phyloP scores from a whole-genome alignment of 2,797 vertebrate species.

The Siniperca obscura region DNA sequence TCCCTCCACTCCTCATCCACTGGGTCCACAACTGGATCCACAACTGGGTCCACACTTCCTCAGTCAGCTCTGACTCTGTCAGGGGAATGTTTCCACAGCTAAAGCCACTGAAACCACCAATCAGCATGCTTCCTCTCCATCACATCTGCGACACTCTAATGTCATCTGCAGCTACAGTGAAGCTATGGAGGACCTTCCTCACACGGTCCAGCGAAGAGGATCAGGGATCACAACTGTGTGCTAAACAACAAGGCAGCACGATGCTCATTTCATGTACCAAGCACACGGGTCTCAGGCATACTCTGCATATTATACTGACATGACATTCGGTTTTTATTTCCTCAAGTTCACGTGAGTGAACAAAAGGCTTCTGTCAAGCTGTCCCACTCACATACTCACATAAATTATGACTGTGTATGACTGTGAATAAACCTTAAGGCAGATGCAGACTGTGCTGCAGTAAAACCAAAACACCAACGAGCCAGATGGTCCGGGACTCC shows the following conservation, averaged over 20 bases:
- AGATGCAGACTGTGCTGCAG: slow-evolving; percentile 12
- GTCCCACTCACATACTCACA: neutral
- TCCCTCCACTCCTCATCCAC: no score
- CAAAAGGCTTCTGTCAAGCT: no score
- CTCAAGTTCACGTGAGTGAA: neutral
- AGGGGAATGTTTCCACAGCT: neutral
- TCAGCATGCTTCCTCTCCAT: neutral
- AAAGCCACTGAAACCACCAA: neutral
- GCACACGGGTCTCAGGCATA: neutral
- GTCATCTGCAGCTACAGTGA: neutral
- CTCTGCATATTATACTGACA: neutral
- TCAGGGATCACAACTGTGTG: slow-evolving; percentile 53
- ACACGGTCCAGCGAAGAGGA: no score
- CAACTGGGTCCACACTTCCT: no score
- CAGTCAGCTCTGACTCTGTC: no score
- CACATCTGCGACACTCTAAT: neutral
- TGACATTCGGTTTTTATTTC: neutral
- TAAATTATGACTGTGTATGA: neutral
- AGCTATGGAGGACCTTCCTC: no score
- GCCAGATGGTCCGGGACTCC: slow-evolving; percentile 51
- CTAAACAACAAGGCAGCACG: slow-evolving; percentile 1
- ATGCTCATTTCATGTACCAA: neutral
- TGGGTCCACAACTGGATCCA: no score
- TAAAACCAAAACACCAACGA: slow-evolving; percentile 10
- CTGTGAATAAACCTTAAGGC: neutral